Base-by-base conservation (phyloP, 1,140 invertebrate genomes). In the Drosophila subobscura region DNA sequence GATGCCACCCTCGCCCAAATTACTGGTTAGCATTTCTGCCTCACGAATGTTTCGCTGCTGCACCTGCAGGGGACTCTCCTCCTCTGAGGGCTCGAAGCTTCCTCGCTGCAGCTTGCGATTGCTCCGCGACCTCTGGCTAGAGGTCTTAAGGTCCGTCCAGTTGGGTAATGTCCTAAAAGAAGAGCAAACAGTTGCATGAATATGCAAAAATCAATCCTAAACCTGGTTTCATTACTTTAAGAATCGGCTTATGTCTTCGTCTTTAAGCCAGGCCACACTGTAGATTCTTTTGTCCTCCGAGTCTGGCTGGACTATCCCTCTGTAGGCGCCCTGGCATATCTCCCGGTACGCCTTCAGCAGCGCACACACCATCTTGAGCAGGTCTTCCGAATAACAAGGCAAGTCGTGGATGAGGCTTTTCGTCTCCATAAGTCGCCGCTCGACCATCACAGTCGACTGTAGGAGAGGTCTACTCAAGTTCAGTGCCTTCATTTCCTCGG, bases 171-270 rank as follows among this genome's bases (percentile, higher is more conserved):
- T 96, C 91, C 96, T 96, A 66, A 64, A 79, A 67, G 2, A 33
- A 52, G 22, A 23, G 12, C 1, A 40, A 8, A 3, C 8, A 22
- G 3, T 22, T 7, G 8, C 0, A 20, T 14, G 0, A 37, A 6
- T n/a, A 20, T n/a, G 7, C 2, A 5, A 33, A n/a, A 10, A 14
- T 20, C 3, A 3, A 37, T 37, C 6, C 33, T 4, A 6, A 0
- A 12, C 3, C 2, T 41, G 1, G 0, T 5, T 14, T 10, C 7
- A 6, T 85, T 93, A 95, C 94, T 96, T 96, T 65, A 97, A 94
- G 92, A 98, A 97, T 66, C 97, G 92, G 91, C 95, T 97, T 57
- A 99, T 98, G 91, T 99, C 98, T 73, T 98, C 97, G 92, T 99
- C 98, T 72, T 97, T 97, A 1, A 98, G 94, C 98, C 98, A 99